phyloP scores from a whole-genome alignment of 1,140 invertebrate genomes.

The Cydia amplana region DNA sequence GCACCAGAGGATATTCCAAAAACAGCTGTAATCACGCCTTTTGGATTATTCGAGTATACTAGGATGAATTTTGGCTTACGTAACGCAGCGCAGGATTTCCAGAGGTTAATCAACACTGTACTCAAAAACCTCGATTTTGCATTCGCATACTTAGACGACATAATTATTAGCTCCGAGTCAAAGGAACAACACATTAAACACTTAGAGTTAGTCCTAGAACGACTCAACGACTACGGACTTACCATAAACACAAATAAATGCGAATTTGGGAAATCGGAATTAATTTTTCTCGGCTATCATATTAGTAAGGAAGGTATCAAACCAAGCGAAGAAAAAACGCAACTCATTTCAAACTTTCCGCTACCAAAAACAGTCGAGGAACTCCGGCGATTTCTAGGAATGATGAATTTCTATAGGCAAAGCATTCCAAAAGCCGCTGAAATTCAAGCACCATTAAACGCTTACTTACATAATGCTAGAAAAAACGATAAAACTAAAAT shows the following conservation, averaged over 20 bases:
- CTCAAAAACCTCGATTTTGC: slow-evolving; percentile 48
- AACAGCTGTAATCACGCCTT: slow-evolving; percentile 58
- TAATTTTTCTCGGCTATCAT: too few relatives aligned
- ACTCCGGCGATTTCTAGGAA: too few relatives aligned
- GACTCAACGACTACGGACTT: slow-evolving; percentile 47
- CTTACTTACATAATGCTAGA: too few relatives aligned
- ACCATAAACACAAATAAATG: slow-evolving; percentile 43
- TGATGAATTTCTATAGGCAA: too few relatives aligned
- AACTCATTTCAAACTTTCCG: too few relatives aligned
- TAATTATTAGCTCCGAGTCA: slow-evolving; percentile 52
- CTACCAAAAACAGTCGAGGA: too few relatives aligned
- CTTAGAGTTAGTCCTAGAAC: slow-evolving; percentile 41
- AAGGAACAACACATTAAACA: slow-evolving; percentile 50
- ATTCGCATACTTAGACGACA: slow-evolving; percentile 59
- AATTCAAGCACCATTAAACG: too few relatives aligned
- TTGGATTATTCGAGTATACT: slow-evolving; percentile 44
- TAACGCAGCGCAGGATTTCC: slow-evolving; percentile 69
- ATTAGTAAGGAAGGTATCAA: too few relatives aligned
- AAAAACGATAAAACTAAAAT: too few relatives aligned
- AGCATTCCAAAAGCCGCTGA: too few relatives aligned
- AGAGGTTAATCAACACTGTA: slow-evolving; percentile 74
- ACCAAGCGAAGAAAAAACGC: too few relatives aligned
- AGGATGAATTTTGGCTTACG: slow-evolving; percentile 52
- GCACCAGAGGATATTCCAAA: slow-evolving; percentile 48
- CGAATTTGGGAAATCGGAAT: too few relatives aligned